phyloP scores from a whole-genome alignment of 64 coral and sea anemone genomes.

The Pachyseris speciosa region DNA sequence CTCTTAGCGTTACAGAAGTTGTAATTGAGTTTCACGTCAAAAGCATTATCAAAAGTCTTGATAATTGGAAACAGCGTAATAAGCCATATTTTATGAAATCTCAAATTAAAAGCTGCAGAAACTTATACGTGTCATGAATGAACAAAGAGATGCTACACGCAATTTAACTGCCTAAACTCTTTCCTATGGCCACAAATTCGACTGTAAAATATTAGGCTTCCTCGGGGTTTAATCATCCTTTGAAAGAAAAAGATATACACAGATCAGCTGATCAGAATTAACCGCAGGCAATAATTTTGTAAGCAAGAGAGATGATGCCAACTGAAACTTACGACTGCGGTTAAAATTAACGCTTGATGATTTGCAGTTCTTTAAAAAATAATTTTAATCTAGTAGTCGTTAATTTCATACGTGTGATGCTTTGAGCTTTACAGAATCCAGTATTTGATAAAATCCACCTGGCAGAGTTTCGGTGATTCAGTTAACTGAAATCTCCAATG shows the following conservation, averaged over 20 bases:
- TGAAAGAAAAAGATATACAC: not conserved
- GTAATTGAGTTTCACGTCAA: not conserved
- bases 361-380: too few species aligned
- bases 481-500: too few species aligned
- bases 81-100: not conserved
- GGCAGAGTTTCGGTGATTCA: too few species aligned
- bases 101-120: constrained; percentile 45
- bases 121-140: not conserved
- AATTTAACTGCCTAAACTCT: not conserved
- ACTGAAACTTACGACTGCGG: too few species aligned
- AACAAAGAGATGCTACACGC: not conserved
- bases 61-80: not conserved
- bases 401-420: too few species aligned
- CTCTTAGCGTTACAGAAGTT: not conserved
- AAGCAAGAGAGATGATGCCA: not conserved
- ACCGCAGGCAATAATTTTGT: not conserved
- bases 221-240: not conserved
- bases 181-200: not conserved
- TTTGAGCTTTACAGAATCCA: too few species aligned
- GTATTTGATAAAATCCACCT: too few species aligned
- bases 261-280: not conserved
- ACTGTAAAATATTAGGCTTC: not conserved
- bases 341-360: too few species aligned
- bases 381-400: too few species aligned
- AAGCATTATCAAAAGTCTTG: not conserved